A percentile compares a stretch with the other conserved stretches of the same genome.
phyloP scores from a whole-genome alignment of 2,113 vertebrate genomes.

The Rhinichthys klamathensis region DNA sequence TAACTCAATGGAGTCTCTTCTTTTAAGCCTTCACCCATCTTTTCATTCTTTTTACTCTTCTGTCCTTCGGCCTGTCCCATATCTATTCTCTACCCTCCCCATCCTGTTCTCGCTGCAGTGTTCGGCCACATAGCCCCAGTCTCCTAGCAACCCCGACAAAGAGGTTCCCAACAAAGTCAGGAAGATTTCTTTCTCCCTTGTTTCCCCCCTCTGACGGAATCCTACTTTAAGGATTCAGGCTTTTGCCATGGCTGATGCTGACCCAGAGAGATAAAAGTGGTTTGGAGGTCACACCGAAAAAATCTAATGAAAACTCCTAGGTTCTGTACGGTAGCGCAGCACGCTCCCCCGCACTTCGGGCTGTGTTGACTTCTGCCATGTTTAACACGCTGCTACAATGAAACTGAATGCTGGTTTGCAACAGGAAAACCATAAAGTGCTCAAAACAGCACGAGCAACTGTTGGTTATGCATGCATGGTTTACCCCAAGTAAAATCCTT shows the following conservation, averaged over 20 bases:
- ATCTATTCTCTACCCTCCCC: slow-evolving; percentile 42
- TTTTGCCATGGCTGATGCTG: slow-evolving; percentile 70
- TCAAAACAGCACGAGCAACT: neutral
- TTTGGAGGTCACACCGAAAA: slow-evolving; percentile 15
- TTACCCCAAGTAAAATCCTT: neutral
- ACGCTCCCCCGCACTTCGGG: neutral
- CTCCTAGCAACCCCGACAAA: slow-evolving; percentile 74
- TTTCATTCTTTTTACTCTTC: neutral
- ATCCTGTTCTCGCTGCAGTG: slow-evolving; percentile 41
- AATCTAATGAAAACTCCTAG: neutral
- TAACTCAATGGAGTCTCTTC: slow-evolving; percentile 43
- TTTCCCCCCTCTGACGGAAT: slow-evolving; percentile 41
- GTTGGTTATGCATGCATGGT: neutral
- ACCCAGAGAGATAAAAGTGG: slow-evolving; percentile 45
- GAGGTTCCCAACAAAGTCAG: slow-evolving; percentile 61
- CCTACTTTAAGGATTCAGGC: slow-evolving; percentile 57
- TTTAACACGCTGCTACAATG: neutral
- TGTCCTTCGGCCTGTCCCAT: slow-evolving; percentile 25
- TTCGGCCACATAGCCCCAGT: slow-evolving; percentile 63
- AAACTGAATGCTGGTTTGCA: neutral
- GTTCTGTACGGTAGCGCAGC: neutral
- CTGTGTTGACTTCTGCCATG: neutral
- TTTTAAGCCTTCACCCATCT: slow-evolving; percentile 47
- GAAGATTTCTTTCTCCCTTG: slow-evolving; percentile 45
- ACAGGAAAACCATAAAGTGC: slow-evolving; percentile 17